Evolutionary conservation across 2,888 invertebrate genomes (phyloP).

Genomic region (Hydriomena furcata): DNA sequence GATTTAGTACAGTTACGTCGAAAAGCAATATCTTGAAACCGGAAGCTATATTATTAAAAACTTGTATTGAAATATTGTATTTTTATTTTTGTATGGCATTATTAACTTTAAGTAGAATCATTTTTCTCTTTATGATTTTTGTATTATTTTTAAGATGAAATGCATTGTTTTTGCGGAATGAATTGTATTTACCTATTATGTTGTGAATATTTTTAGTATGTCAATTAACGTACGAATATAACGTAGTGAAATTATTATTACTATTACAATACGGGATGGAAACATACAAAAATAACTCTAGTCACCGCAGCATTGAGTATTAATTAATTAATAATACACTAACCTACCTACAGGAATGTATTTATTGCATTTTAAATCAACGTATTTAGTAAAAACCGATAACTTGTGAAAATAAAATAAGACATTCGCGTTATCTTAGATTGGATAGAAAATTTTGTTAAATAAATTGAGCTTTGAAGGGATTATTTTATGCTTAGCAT

Average conservation of each 20-base stretch:
- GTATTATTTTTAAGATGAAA: slow-evolving; percentile 47
- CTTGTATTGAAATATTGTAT: slow-evolving; percentile 15
- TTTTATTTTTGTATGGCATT: slow-evolving; percentile 31
- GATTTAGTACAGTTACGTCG: slow-evolving; percentile 1
- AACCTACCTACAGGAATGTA: slow-evolving; percentile 22
- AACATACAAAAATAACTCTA: slow-evolving; percentile 58
- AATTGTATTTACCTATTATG: slow-evolving; percentile 43
- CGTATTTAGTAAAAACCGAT: slow-evolving; percentile 36
- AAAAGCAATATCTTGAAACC: slow-evolving; percentile 7
- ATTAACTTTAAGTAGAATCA: slow-evolving; percentile 32
- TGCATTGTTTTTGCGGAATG: slow-evolving; percentile 44
- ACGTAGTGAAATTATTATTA: slow-evolving; percentile 31
- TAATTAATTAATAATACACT: slow-evolving; percentile 11
- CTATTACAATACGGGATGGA: slow-evolving; percentile 37
- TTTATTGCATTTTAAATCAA: slow-evolving; percentile 36
- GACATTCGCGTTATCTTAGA: slow-evolving; percentile 30
- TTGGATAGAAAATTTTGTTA: slow-evolving; percentile 22
- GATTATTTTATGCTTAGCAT: slow-evolving; percentile 2
- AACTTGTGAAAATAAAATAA: slow-evolving; percentile 46
- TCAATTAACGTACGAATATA: slow-evolving; percentile 32
- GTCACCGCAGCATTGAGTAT: slow-evolving; percentile 68
- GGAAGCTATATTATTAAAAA: slow-evolving; percentile 3
- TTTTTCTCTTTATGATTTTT: slow-evolving; percentile 40
- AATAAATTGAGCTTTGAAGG: neutral
- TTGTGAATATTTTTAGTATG: slow-evolving; percentile 27